These are phyloP conservation scores for Idaea aversata DNA, from an alignment of 2,888 invertebrate genomes.

Conservation along the genomic window DNA sequence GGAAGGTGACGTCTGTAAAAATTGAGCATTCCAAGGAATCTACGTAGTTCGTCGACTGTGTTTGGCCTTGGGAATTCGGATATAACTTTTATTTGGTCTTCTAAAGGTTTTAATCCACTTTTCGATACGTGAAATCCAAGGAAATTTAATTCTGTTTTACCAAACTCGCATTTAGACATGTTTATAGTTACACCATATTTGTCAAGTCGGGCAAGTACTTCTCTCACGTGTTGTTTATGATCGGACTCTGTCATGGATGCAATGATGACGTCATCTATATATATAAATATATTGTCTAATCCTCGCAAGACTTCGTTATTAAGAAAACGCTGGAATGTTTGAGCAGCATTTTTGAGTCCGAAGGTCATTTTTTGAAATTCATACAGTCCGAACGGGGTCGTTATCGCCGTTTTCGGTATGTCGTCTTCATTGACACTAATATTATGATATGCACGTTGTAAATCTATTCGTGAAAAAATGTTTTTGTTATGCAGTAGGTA, in stretches of 20 bases:
- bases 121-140: background rate
- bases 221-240: background rate
- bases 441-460: too few species aligned
- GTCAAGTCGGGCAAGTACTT: background rate
- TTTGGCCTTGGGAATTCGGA: too few species aligned
- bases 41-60: constrained; percentile 3
- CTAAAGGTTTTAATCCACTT: background rate
- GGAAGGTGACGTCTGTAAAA: constrained; percentile 15
- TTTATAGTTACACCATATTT: constrained; percentile 1
- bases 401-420: too few species aligned
- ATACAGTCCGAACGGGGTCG: too few species aligned
- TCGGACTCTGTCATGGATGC: background rate
- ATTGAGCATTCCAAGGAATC: constrained; percentile 15
- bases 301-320: background rate
- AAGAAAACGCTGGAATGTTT: too few species aligned
- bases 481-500: too few species aligned
- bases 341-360: too few species aligned
- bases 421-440: too few species aligned
- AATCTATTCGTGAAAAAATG: too few species aligned
- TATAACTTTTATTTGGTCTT: background rate
- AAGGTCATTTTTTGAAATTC: too few species aligned
- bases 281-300: background rate
- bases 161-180: background rate
- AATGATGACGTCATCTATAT: background rate
- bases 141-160: background rate